Conservation (phyloP, 1,140 invertebrate genomes). For the Pogonus chalceus region DNA sequence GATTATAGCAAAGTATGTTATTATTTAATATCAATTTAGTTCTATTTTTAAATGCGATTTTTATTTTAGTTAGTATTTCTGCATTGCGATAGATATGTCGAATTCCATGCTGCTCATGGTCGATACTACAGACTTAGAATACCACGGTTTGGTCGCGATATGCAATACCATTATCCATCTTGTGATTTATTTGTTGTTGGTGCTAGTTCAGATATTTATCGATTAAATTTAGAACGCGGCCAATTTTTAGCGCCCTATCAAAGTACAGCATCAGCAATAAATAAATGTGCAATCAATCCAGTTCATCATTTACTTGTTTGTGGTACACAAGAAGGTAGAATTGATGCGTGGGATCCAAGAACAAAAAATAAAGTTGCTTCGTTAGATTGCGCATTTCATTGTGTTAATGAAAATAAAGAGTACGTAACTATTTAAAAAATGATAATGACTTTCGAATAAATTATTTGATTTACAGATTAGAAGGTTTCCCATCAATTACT, state of each 20-base stretch:
- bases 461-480: constrained; percentile 37
- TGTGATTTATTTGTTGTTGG: constrained; percentile 92
- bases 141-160: constrained; percentile 90
- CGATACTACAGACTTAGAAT: constrained; percentile 84
- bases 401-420: constrained; percentile 47
- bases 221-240: constrained; percentile 92
- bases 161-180: constrained; percentile 80
- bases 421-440: constrained; percentile 31
- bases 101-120: constrained; percentile 90
- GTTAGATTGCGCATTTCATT: constrained; percentile 77
- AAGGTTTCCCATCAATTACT: constrained; percentile 65
- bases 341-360: constrained; percentile 95
- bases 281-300: constrained; percentile 81
- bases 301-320: constrained; percentile 77
- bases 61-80: constrained; percentile 61
- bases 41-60: constrained; percentile 8
- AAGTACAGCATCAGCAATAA: constrained; percentile 66
- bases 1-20: constrained; percentile 74
- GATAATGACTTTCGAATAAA: neutral
- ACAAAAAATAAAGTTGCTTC: constrained; percentile 60
- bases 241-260: constrained; percentile 80
- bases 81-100: constrained; percentile 81
- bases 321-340: constrained; percentile 83
- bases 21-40: constrained; percentile 9
- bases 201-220: constrained; percentile 78